Base-by-base conservation (phyloP, 2,797 vertebrate species). In the Fringilla coelebs region DNA sequence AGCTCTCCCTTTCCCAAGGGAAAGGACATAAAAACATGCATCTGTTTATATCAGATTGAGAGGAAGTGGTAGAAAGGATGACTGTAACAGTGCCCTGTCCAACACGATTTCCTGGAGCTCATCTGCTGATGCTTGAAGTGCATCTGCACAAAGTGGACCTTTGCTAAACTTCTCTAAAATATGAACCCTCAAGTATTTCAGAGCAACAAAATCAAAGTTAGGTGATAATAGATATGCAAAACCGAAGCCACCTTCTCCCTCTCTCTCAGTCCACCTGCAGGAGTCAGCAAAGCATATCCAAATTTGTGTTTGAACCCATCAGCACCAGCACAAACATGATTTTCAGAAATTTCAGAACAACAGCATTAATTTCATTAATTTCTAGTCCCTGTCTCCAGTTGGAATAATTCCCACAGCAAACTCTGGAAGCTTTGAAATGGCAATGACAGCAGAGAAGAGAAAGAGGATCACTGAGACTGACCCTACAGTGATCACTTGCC, bases 1-100 rank as follows among this genome's bases (percentile, higher is more conserved):
- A 1, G 4, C 31, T 93, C 57, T 92, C 84, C 54, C 51, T 83
- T 96, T 94, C 90, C 85, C 73, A 92, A 92, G 93, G 74, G 88
- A 93, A 95, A 85, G 65, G 51, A 82, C 67, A 76, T 8, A 51
- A 93, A 86, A 79, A 48, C 48, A 85, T 32, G 40, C 38, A 85
- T 93, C 36, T 94, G 71, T 94, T 96, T 91, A 78, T 28, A 86
- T 48, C 70, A 41, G 24, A 60, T 80, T 3, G 16, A 91, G 85
- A 96, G 85, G 90, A 96, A 93, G 92, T 93, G 85, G 93, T 89
- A 43, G 65, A 85, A 65, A 55, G 77, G 78, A 85, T 84, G 61
- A 87, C 63, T 87, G 45, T 60, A 89, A 67, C 21, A 61, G 34
- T 71, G 61, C 51, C 75, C 48, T 51, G 65, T 74, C 81, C 75